Base-by-base conservation (phyloP, 1,140 invertebrate genomes). In the Achatina immaculata region DNA sequence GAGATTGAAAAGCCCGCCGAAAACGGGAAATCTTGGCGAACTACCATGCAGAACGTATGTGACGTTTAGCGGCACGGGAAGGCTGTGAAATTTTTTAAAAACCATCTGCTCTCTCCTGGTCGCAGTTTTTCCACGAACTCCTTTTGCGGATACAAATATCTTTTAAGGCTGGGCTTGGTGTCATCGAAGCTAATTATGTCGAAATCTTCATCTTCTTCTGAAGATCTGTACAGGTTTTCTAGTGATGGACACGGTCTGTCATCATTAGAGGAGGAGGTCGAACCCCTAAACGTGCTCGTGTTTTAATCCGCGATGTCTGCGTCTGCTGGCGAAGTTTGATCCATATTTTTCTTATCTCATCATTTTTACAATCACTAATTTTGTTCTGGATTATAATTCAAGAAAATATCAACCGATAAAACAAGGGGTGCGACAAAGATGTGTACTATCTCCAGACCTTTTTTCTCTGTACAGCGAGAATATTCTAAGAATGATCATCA, bases 41-140 rank as follows among this genome's bases (percentile, higher is more conserved):
- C n/a, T n/a, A n/a, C n/a, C n/a, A n/a, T n/a, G n/a, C n/a, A n/a
- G n/a, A n/a, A n/a, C n/a, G n/a, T n/a, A n/a, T n/a, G n/a, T n/a
- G n/a, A n/a, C n/a, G n/a, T n/a, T n/a, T n/a, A n/a, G n/a, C n/a
- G n/a, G n/a, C n/a, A n/a, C n/a, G n/a, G n/a, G n/a, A n/a, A n/a
- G n/a, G n/a, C 94, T 94, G 85, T 95, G 94, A n/a, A n/a, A n/a
- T n/a, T n/a, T n/a, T n/a, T n/a, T n/a, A n/a, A n/a, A 89, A 95
- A 94, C 95, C 95, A 95, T 80, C 94, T 81, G 11, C 95, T 91
- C 89, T 94, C 92, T 83, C 94, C 93, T 7, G 93, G 92, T 31
- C 87, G 88, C 34, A 95, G 88, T 73, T 92, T 89, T 66, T 92
- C 90, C 0, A 93, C 92, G 79, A 82, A 86, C 80, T 90, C 89